Base-by-base conservation (phyloP, 2,113 vertebrate genomes). In the Brevimyrus niger region DNA sequence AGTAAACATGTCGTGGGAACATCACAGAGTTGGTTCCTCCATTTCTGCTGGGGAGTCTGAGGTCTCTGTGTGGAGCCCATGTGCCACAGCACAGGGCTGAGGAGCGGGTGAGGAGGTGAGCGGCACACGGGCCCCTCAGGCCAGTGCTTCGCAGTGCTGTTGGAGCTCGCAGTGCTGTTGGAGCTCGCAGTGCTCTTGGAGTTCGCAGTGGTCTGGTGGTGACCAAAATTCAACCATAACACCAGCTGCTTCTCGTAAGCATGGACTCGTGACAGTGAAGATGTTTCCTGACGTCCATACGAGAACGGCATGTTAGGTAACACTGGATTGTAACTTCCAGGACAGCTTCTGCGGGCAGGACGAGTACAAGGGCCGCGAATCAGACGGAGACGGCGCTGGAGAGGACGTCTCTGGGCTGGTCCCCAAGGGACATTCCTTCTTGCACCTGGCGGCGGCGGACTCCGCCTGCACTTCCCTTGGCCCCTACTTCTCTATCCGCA, bases 341-440 rank as follows among this genome's bases (percentile, higher is more conserved):
- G 97, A 97, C 86, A 90, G 94, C 0, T 94, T 93, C 87, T 97
- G 95, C 23, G 84, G 91, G 31, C 96, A 96, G 86, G 94, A 91
- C 76, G 96, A 97, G 50, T 94, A 94, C 42, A 94, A 96, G 90
- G 93, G 91, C 89, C 93, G 94, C 4, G 92, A 91, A 21, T 91
- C 85, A 0, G 95, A 96, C 2, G n/a, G 46, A 50, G 92, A 92
- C 55, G 95, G 95, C 93, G 98, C 97, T 82, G 87, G 83, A 0
- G 97, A 99, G 51, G 97, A 99, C 91, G 91, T 98, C 21, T 94
- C 95, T 91, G 94, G 94, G 89, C 89, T 92, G 91, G 0, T 95
- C 96, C 65, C 94, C 98, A 69, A 96, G 91, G 0, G 96, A 96
- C 91, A 97, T 89, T 98, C 95, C 91, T 96, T 96, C 92, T 95